These are phyloP conservation scores for Anniella stebbinsi DNA, from an alignment of 2,797 vertebrate species.

Conservation along the genomic window DNA sequence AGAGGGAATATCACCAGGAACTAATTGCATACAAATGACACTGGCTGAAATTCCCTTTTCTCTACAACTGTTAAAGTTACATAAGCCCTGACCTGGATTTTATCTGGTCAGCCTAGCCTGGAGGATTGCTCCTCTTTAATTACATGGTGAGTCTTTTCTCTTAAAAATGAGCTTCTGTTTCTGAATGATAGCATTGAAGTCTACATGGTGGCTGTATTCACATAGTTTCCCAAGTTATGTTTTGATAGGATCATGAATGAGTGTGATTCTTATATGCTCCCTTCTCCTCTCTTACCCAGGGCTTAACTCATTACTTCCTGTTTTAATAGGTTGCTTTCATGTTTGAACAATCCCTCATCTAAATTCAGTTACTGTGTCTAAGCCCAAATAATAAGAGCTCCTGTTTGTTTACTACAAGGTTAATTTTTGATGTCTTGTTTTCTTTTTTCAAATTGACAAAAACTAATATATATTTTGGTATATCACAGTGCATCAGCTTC, in stretches of 20 bases:
- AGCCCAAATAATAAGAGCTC: not conserved
- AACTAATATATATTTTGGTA: not conserved
- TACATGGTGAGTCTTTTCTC: not conserved
- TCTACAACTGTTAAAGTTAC: too few species aligned
- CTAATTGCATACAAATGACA: too few species aligned
- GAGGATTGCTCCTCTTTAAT: not conserved
- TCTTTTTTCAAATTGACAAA: too few species aligned
- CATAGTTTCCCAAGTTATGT: not conserved
- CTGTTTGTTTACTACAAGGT: not conserved
- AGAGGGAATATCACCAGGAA: too few species aligned
- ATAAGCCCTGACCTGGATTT: too few species aligned
- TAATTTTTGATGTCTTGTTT: not conserved
- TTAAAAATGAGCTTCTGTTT: not conserved
- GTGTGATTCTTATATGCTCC: too few species aligned
- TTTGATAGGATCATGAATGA: too few species aligned
- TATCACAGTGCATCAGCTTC: not conserved
- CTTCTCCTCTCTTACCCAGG: not conserved
- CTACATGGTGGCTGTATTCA: not conserved
- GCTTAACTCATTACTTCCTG: not conserved
- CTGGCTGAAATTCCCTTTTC: too few species aligned
- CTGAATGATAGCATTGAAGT: not conserved
- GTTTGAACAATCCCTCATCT: not conserved
- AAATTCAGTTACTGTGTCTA: not conserved
- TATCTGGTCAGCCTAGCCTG: too few species aligned
- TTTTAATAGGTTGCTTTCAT: not conserved